Evolutionary conservation across 2,797 vertebrate genomes (phyloP).

Genomic region (Micropoecilia bifurca): DNA sequence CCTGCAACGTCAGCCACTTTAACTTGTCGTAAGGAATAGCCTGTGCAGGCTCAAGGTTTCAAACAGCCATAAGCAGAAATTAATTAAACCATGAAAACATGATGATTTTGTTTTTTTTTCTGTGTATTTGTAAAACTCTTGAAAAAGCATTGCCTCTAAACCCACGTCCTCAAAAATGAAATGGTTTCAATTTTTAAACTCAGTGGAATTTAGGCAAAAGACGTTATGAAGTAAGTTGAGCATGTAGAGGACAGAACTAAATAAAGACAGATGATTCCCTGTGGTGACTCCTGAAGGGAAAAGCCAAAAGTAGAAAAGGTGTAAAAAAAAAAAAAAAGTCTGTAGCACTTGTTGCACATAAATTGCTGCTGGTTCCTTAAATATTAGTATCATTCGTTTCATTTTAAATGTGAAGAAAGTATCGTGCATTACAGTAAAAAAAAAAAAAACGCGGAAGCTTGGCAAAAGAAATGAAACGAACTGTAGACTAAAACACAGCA

Average conservation of each 20-base stretch:
- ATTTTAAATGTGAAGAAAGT: background rate
- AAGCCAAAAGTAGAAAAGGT: background rate
- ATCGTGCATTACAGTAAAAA: background rate
- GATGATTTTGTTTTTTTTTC: no score
- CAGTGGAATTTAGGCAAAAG: background rate
- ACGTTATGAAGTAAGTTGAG: background rate
- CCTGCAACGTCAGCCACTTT: background rate
- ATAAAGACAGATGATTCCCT: background rate
- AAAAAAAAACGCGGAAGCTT: background rate
- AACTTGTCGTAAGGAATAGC: background rate
- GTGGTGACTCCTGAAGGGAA: background rate
- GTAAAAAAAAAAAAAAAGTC: background rate
- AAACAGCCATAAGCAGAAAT: background rate
- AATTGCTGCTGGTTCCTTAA: background rate
- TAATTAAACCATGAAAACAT: background rate
- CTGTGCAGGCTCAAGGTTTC: background rate
- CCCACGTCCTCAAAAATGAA: background rate
- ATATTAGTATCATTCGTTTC: no score
- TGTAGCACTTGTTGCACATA: background rate
- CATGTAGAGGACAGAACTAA: background rate
- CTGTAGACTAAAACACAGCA: slow-evolving; percentile 26
- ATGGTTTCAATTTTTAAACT: background rate
- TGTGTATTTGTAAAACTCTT: background rate
- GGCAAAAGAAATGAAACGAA: background rate
- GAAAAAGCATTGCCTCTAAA: background rate